Base-by-base conservation (phyloP, 2,888 invertebrate species). In the Synergus gifuensis region DNA sequence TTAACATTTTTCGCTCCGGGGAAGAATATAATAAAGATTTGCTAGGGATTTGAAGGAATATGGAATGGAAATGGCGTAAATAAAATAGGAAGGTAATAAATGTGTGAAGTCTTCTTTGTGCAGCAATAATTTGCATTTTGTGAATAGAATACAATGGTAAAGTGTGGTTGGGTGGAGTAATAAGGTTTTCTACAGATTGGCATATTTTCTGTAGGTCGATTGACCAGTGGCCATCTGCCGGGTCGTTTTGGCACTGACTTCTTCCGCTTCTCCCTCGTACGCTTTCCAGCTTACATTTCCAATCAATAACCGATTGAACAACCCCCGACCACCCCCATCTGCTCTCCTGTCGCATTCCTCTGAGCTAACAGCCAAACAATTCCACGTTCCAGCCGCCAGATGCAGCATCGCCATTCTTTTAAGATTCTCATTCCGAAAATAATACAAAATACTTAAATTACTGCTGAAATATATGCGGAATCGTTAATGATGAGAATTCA, bases 281-380 rank as follows among this genome's bases (percentile, higher is more conserved):
- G 81, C 79, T 83, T 79, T 79, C 79, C 78, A 82, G 80, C 85
- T 89, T 90, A 90, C 90, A 87, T 90, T 91, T 90, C 90, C 91
- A 91, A 91, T 91, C 91, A 91, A 91, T 91, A 91, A 91, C 89
- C 91, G 91, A 91, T 91, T 91, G 91, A 90, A 89, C 89, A 85
- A 84, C 88, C 88, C 87, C 88, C 87, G 83, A 81, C 86, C 85
- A 80, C 86, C 85, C 83, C 78, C 84, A 78, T 86, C 84, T 82
- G 81, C 83, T 83, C 54, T n/a, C 78, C 76, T 67, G 78, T 85
- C 86, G 83, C 87, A 89, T 90, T 89, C 88, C 87, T 83, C 40
- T 81, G 83, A 88, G 83, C 85, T 83, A 87, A 88, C 87, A 85
- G 85, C 83, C 85, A 87, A 86, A 89, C 88, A 86, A 88, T 88